phyloP scores from a whole-genome alignment of 2,888 invertebrate species.

The Stictocephala bisonia region DNA sequence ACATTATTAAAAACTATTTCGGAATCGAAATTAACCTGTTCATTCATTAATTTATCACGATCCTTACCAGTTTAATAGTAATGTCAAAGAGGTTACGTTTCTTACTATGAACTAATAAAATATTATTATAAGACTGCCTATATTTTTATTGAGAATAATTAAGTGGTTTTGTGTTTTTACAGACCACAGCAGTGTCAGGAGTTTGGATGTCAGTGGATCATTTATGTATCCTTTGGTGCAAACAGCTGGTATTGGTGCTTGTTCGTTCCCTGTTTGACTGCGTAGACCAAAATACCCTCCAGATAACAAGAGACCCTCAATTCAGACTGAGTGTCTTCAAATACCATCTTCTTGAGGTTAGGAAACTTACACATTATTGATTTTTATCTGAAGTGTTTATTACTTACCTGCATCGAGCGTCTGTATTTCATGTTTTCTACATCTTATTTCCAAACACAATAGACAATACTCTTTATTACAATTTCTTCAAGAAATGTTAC shows the following conservation, averaged over 20 bases:
- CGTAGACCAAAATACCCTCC: constrained; percentile 70
- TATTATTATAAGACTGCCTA: too few species aligned
- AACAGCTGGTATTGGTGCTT: constrained; percentile 84
- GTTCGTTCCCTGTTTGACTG: constrained; percentile 85
- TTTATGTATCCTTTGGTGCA: constrained; percentile 92
- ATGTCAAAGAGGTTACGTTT: too few species aligned
- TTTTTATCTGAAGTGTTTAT: constrained; percentile 8
- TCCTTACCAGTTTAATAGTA: too few species aligned
- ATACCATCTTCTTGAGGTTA: constrained; percentile 69
- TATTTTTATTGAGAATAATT: too few species aligned
- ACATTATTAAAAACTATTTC: too few species aligned
- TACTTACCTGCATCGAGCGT: too few species aligned
- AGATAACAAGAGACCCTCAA: constrained; percentile 64
- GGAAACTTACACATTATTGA: constrained; percentile 56
- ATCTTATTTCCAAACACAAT: constrained; percentile 2
- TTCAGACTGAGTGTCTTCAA: constrained; percentile 65
- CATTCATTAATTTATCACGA: too few species aligned
- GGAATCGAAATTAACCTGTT: too few species aligned
- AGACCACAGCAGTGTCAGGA: constrained; percentile 81
- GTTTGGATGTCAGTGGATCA: constrained; percentile 93
- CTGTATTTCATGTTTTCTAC: constrained; percentile 53
- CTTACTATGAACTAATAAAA: too few species aligned
- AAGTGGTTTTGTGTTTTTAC: too few species aligned
- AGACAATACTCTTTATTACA: too few species aligned
- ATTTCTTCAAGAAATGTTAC: too few species aligned